phyloP scores from a whole-genome alignment of 2,888 invertebrate genomes.

The Seira sanloemensis region DNA sequence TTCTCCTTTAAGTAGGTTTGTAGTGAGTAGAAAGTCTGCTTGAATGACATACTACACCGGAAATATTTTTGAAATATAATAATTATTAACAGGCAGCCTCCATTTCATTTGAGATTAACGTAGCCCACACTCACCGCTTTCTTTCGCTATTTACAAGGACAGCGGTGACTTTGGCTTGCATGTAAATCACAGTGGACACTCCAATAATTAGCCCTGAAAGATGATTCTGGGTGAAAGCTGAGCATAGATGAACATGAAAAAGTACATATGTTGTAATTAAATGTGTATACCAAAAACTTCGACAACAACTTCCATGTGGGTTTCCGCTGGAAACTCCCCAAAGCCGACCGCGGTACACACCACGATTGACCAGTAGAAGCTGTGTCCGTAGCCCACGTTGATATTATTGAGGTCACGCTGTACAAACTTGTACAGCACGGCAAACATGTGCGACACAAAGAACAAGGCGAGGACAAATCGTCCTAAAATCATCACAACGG shows the following conservation, averaged over 20 bases:
- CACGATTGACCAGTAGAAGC: conserved; percentile 67
- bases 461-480: conserved; percentile 52
- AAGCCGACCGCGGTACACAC: conserved; percentile 63
- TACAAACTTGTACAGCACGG: conserved; percentile 59
- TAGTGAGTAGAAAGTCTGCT: conserved; percentile 68
- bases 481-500: conserved; percentile 37
- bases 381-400: conserved; percentile 4
- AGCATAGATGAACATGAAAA: no score
- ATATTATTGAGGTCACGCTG: conserved; percentile 37
- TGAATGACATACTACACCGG: conserved; percentile 60
- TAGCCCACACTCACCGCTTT: conserved; percentile 47
- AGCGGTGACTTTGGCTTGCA: conserved; percentile 66
- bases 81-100: no score
- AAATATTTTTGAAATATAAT: neutral
- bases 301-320: conserved; percentile 45
- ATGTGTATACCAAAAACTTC: conserved; percentile 35
- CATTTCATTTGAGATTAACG: neutral
- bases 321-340: conserved; percentile 60
- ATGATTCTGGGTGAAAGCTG: no score
- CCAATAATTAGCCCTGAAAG: conserved; percentile 58
- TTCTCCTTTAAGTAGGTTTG: conserved; percentile 64
- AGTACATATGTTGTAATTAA: neutral
- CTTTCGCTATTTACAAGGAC: conserved; percentile 68
- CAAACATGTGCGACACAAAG: conserved; percentile 61
- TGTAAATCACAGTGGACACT: conserved; percentile 47